These are phyloP conservation scores for Champsocephalus esox DNA, from an alignment of 2,797 vertebrate species.

Conservation along the genomic window DNA sequence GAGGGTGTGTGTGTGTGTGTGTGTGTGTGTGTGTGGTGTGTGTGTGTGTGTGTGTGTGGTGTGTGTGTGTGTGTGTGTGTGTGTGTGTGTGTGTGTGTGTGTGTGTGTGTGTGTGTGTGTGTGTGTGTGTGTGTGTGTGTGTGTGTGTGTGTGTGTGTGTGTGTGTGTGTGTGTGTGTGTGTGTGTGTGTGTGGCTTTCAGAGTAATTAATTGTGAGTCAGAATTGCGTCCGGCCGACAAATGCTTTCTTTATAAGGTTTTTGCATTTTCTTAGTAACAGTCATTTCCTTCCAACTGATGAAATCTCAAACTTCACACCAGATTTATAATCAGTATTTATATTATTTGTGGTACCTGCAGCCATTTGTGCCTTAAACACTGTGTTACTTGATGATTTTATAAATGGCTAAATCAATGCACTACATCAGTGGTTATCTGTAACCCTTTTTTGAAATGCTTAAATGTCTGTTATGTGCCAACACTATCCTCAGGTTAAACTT, in stretches of 20 bases:
- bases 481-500: conserved; percentile 35
- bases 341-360: conserved; percentile 7
- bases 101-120: no score
- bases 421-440: neutral
- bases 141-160: no score
- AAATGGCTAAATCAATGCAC: conserved; percentile 27
- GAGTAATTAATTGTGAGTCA: neutral
- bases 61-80: no score
- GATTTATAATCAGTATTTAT: neutral
- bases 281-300: neutral
- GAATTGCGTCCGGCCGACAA: neutral
- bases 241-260: neutral
- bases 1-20: conserved; percentile 18
- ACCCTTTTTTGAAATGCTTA: neutral
- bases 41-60: no score
- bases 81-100: no score
- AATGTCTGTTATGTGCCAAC: conserved; percentile 30
- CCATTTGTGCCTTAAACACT: conserved; percentile 44
- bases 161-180: no score
- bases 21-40: neutral
- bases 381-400: conserved; percentile 21
- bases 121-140: no score
- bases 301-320: conserved; percentile 7
- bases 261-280: neutral
- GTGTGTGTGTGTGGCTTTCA: neutral